Conservation (phyloP, 2,888 invertebrate species). For the Unio pictorum region DNA sequence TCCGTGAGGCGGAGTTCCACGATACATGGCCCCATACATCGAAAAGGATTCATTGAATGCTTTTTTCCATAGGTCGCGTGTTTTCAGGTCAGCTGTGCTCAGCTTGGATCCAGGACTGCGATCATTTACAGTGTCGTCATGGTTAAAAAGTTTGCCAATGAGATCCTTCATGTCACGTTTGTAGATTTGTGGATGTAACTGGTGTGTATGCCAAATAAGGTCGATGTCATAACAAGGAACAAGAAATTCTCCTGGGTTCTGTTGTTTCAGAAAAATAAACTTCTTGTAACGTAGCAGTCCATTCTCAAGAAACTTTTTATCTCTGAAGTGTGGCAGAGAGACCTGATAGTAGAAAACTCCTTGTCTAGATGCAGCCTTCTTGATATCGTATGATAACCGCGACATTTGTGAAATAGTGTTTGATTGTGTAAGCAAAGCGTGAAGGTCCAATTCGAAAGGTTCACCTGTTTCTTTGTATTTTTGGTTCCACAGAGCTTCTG, state of each 20-base stretch:
- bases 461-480: constrained; percentile 41
- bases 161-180: constrained; percentile 57
- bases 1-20: constrained; percentile 70
- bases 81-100: constrained; percentile 68
- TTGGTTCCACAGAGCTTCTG: constrained; percentile 47
- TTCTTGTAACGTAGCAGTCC: constrained; percentile 69
- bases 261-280: constrained; percentile 71
- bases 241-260: constrained; percentile 70
- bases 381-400: constrained; percentile 68
- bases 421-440: constrained; percentile 12
- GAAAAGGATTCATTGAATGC: constrained; percentile 70
- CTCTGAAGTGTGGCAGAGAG: constrained; percentile 72
- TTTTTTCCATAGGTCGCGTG: constrained; percentile 70
- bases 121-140: constrained; percentile 73
- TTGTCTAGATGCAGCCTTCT: constrained; percentile 70
- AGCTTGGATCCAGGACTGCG: constrained; percentile 71
- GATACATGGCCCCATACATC: constrained; percentile 72
- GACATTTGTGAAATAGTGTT: constrained; percentile 16
- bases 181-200: constrained; percentile 68
- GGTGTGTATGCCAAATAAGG: constrained; percentile 73
- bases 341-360: constrained; percentile 73
- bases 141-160: constrained; percentile 69
- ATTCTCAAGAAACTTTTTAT: constrained; percentile 69
- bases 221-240: constrained; percentile 74
- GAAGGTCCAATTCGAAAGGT: constrained; percentile 45